phyloP scores from a whole-genome alignment of 2,113 vertebrate genomes.

The Tragulus kanchil region DNA sequence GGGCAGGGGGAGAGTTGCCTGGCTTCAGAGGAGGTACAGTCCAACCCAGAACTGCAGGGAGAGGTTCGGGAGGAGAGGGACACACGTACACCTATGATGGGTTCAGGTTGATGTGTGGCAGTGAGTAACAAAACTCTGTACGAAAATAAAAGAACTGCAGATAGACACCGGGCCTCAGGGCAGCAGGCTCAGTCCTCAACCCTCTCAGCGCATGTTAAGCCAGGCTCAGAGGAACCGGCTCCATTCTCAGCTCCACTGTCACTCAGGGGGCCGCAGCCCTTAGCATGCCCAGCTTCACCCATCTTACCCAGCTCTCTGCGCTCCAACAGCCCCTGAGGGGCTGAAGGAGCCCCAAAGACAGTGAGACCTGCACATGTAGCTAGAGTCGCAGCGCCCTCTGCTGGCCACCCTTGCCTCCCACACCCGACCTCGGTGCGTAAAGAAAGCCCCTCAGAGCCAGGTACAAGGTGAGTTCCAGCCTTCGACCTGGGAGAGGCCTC shows the following conservation, averaged over 20 bases:
- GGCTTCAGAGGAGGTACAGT: neutral
- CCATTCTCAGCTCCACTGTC: neutral
- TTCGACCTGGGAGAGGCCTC: neutral
- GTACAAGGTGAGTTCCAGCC: neutral
- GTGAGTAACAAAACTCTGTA: no score
- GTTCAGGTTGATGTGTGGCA: no score
- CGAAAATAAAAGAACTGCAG: neutral
- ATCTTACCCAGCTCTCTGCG: neutral
- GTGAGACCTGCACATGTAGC: neutral
- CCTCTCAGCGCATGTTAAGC: neutral
- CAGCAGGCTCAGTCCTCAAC: neutral
- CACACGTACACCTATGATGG: no score
- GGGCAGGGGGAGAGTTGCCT: neutral
- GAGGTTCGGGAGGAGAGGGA: no score
- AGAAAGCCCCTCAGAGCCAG: neutral
- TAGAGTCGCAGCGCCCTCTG: slow-evolving; percentile 71
- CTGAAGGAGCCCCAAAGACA: neutral
- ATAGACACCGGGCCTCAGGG: neutral
- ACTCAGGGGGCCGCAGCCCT: neutral
- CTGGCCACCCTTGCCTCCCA: neutral
- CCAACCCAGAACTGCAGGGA: neutral
- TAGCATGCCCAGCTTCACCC: neutral
- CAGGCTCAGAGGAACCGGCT: neutral
- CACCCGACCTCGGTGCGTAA: neutral
- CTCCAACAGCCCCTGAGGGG: neutral